phyloP scores from a whole-genome alignment of 2,888 invertebrate species.

The Lasiommata megera region DNA sequence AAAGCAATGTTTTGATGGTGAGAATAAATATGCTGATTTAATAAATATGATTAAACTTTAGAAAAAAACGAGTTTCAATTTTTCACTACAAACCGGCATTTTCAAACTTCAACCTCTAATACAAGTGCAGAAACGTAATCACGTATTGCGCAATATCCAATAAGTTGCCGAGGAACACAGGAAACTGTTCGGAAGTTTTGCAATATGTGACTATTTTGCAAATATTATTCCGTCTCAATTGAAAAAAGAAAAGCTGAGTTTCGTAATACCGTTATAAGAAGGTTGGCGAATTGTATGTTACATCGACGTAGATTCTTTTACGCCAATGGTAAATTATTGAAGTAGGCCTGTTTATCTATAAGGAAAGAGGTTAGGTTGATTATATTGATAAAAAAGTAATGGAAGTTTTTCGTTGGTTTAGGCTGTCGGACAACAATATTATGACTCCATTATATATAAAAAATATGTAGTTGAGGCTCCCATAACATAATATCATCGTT shows the following conservation, averaged over 20 bases:
- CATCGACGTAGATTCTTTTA: too few species aligned
- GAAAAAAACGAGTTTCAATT: too few species aligned
- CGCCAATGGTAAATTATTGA: slow-evolving; percentile 27
- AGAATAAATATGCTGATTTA: too few species aligned
- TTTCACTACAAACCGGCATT: too few species aligned
- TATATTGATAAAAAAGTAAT: slow-evolving; percentile 17
- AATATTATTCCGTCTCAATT: not conserved
- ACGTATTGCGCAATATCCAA: not conserved
- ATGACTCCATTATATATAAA: not conserved
- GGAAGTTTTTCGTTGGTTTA: slow-evolving; percentile 2
- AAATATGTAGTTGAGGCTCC: not conserved
- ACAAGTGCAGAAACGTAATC: not conserved
- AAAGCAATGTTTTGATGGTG: too few species aligned
- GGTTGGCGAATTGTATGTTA: too few species aligned
- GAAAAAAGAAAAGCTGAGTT: not conserved
- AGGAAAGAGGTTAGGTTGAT: slow-evolving; percentile 23
- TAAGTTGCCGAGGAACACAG: not conserved
- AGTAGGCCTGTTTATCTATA: slow-evolving; percentile 22
- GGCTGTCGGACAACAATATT: slow-evolving; percentile 6
- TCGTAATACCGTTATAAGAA: slow-evolving; percentile 8
- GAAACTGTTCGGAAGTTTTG: not conserved
- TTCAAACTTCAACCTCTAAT: too few species aligned
- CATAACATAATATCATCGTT: not conserved
- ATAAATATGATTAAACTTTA: too few species aligned
- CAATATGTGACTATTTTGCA: slow-evolving; percentile 2